Evolutionary conservation across 2,113 vertebrate species (phyloP), one percentile per base, ranked within the genome.

Genomic region (Stigmatopora argus): DNA sequence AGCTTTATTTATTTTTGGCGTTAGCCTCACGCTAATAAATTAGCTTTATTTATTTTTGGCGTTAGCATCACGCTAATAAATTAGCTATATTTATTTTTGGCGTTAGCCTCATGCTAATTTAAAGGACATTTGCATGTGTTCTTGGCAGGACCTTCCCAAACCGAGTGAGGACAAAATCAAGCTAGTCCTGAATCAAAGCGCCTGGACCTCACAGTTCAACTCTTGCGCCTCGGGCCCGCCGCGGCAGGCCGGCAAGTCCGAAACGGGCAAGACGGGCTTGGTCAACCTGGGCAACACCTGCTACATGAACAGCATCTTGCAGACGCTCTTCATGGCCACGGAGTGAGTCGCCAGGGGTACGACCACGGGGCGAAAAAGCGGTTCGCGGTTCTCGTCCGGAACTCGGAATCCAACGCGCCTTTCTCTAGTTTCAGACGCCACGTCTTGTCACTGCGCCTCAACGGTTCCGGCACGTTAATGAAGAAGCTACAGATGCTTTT

Each of bases 251-350:
- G 94, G 92, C 80, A 98, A 98, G 90, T 99, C 97, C 56, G 96
- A 98, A 91, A 98, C 97, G 0, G 97, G 96, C 64, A 98, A 96
- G 91, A 98, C 97, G 7, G 97, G 97, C 66, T 90, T 99, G 57
- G 90, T 99, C 85, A 99, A 99, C 87, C 85, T 99, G 75, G 96
- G 97, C 71, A 99, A 99, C 83, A 99, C 96, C 2, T 99, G 97
- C 85, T 99, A 94, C 82, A 98, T 99, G 94, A 99, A 99, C 86
- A 99, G 96, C 89, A 93, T 99, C 85, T 92, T 99, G 78, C 97
- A 99, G 86, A 95, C 94, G 34, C 90, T 99, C 66, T 99, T 96
- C 84, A 98, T 98, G 96, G 95, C 97, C 75, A 97, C 96, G 69
- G 96, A 99, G 97, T 99, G 89, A 95, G 95, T 93, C 26, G 26